Evolutionary conservation across 2,113 vertebrate genomes (phyloP).

Genomic region (Phasianus colchicus): DNA sequence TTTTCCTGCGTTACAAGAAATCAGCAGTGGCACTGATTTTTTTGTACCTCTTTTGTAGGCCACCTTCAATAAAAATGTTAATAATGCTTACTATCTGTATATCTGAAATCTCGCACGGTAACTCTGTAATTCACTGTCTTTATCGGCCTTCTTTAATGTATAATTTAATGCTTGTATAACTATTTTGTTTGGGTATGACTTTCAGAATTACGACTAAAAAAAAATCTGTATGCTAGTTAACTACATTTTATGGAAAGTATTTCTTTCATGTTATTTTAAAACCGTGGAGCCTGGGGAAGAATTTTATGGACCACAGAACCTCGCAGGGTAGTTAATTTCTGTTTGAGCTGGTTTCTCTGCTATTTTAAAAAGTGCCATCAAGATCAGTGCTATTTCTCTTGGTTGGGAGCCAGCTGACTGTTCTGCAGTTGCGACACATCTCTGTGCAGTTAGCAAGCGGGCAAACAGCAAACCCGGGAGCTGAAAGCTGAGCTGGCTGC

Average conservation of each 20-base stretch:
- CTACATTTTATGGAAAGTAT: conserved; percentile 58
- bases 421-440: conserved; percentile 35
- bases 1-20: background rate
- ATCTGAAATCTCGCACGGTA: conserved; percentile 39
- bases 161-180: conserved; percentile 64
- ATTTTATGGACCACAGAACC: conserved; percentile 55
- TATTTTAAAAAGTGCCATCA: conserved; percentile 63
- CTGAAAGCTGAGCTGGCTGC: background rate
- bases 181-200: conserved; percentile 62
- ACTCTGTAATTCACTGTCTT: conserved; percentile 41
- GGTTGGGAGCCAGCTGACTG: conserved; percentile 32
- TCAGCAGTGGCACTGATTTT: conserved; percentile 27
- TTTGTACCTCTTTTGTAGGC: conserved; percentile 50
- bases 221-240: conserved; percentile 31
- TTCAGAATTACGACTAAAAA: conserved; percentile 32
- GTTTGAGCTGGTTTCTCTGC: conserved; percentile 59
- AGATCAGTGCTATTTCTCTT: conserved; percentile 57
- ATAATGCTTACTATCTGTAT: conserved; percentile 47
- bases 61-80: conserved; percentile 60
- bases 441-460: background rate
- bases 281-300: conserved; percentile 40
- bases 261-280: conserved; percentile 73
- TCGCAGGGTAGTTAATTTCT: conserved; percentile 55
- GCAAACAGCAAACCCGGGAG: background rate
- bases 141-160: conserved; percentile 63